Base-by-base conservation (phyloP, 2,888 invertebrate species). In the Brachycybe producta region DNA sequence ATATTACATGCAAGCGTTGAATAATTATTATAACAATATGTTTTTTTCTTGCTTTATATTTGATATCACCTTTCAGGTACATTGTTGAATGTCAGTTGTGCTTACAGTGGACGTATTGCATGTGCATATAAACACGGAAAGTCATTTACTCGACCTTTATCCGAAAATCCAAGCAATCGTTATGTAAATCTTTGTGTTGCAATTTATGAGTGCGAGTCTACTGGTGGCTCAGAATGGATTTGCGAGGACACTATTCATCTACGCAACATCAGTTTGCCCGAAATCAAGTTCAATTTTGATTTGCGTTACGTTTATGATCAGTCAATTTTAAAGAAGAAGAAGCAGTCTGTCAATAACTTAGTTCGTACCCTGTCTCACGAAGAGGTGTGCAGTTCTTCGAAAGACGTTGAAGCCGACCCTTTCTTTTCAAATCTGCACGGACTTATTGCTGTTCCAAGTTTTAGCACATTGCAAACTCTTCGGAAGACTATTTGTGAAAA, bases 191-290 rank as follows among this genome's bases (percentile, higher is more conserved):
- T 90, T 1, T 84, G 85, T 68, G 91, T 98, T 5, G 90, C 92
- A 39, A 94, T 98, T 56, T 97, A 94, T 70, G 98, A 98, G 67
- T 99, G 98, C 66, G 98, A 98, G 70, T 95, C 95, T 57, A 94
- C 94, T 5, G 98, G 92, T 43, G 95, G 77, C 8, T 74, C 74
- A 11, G 75, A 76, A 59, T 97, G 95, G 95, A 75, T 92, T 39
- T 70, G 92, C 11, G 95, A 97, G 65, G 95, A 97, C 61, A 90
- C 88, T 1, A 92, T 97, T 58, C 88, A 92, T 58, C 68, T 97
- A 60, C 82, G 86, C 64, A 92, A 94, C 64, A 88, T 94, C 55
- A 84, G 85, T 64, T 67, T 94, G 17, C 68, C 61, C 13, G 52
- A 59, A 45, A 54, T 54, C 8, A 52, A 49, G 36, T 41, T 54